Percentiles rank a stretch among this genome's conserved stretches.
These are phyloP conservation scores for Thumatha senex DNA, from an alignment of 2,888 invertebrate species.

Conservation along the genomic window DNA sequence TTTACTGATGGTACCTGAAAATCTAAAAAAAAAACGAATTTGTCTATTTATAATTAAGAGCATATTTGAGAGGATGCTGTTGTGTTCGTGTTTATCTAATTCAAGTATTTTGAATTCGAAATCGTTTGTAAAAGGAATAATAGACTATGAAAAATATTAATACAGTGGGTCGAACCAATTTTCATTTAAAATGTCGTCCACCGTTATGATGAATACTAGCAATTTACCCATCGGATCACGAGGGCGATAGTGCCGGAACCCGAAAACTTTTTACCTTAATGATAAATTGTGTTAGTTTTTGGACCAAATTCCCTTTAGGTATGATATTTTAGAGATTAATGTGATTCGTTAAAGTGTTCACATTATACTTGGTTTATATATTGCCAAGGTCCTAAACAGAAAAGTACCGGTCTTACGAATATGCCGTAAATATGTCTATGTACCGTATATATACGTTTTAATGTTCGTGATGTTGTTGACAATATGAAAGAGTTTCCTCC, in stretches of 20 bases:
- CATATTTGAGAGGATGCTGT: too few relatives aligned
- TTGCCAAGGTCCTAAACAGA: conserved; percentile 2
- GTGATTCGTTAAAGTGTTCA: background rate
- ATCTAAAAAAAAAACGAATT: too few relatives aligned
- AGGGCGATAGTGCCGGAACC: conserved; percentile 60
- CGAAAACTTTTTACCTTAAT: conserved; percentile 43
- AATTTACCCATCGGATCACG: conserved; percentile 74
- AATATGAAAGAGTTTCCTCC: too few relatives aligned
- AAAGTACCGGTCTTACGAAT: too few relatives aligned
- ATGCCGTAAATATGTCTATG: too few relatives aligned
- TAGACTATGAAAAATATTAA: background rate
- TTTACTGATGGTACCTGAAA: too few relatives aligned
- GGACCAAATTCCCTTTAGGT: conserved; percentile 22
- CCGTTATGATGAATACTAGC: conserved; percentile 80
- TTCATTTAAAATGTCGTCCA: conserved; percentile 81
- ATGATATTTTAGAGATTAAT: conserved; percentile 3
- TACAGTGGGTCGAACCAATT: conserved; percentile 55
- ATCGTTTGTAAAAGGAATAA: conserved; percentile 7
- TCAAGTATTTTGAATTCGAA: background rate
- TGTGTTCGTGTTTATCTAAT: too few relatives aligned
- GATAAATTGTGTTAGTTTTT: conserved; percentile 32
- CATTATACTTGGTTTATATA: background rate
- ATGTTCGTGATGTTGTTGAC: too few relatives aligned
- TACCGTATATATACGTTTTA: too few relatives aligned
- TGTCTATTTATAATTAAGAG: too few relatives aligned